Conservation (phyloP, 2,113 vertebrate genomes). For the Lepidothrix coronata region DNA sequence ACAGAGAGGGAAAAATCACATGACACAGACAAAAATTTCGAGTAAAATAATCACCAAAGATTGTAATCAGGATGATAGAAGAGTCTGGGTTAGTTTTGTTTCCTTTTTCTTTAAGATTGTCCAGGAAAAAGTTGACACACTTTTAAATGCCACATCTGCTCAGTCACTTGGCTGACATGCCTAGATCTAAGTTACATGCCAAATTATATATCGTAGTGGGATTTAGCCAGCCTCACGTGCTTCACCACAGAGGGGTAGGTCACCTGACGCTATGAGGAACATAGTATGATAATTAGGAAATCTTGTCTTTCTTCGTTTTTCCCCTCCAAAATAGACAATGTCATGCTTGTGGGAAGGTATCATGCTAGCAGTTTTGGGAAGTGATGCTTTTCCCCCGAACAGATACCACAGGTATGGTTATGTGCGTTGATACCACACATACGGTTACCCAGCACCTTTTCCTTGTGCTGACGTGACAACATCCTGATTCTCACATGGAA, state of each 20-base stretch:
- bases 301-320: background rate
- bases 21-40: background rate
- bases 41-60: background rate
- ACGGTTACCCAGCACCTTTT: fast-evolving
- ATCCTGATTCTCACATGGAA: fast-evolving
- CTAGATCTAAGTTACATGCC: background rate
- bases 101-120: background rate
- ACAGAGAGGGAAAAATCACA: background rate
- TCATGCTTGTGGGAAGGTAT: background rate
- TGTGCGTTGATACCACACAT: fast-evolving
- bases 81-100: background rate
- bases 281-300: background rate
- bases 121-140: background rate
- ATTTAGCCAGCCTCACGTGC: background rate
- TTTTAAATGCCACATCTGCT: background rate
- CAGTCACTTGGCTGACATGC: background rate
- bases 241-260: background rate
- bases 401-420: fast-evolving
- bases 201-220: background rate
- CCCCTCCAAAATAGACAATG: background rate
- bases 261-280: conserved; percentile 12
- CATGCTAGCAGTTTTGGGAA: background rate
- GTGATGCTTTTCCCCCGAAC: fast-evolving
- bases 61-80: background rate
- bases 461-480: background rate